Percentiles rank a stretch among this genome's conserved stretches.
Evolutionary conservation across 2,797 vertebrate genomes (phyloP).

Genomic region (Squalus acanthias): DNA sequence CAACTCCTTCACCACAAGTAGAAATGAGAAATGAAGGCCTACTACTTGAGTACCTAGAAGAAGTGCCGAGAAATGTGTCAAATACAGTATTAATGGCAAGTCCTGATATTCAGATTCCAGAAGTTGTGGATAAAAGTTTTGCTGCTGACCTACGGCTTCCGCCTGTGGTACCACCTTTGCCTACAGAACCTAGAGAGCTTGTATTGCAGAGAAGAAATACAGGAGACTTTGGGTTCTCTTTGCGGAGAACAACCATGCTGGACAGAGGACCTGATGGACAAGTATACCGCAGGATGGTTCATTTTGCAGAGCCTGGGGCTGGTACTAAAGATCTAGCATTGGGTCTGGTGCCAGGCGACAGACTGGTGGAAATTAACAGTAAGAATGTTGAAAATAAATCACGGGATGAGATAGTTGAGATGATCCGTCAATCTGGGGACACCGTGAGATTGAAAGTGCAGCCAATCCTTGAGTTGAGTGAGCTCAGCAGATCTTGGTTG

Average conservation of each 20-base stretch:
- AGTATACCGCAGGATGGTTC: constrained; percentile 81
- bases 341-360: constrained; percentile 87
- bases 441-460: constrained; percentile 88
- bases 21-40: constrained; percentile 54
- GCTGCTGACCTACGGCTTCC: constrained; percentile 73
- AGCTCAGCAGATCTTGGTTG: constrained; percentile 89
- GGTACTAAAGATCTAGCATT: constrained; percentile 88
- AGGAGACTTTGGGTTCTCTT: constrained; percentile 89
- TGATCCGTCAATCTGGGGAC: constrained; percentile 94
- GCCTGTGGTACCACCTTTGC: constrained; percentile 64
- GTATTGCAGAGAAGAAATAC: constrained; percentile 87
- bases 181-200: constrained; percentile 70
- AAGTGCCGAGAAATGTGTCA: neutral
- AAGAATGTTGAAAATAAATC: constrained; percentile 87
- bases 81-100: neutral
- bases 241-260: constrained; percentile 89
- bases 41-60: constrained; percentile 1
- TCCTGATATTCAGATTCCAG: constrained; percentile 60
- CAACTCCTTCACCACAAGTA: constrained; percentile 81
- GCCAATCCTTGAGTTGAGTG: constrained; percentile 89
- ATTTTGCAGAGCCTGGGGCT: constrained; percentile 89
- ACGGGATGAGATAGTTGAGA: constrained; percentile 95
- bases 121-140: constrained; percentile 76
- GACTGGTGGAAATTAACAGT: constrained; percentile 89
- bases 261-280: constrained; percentile 77